These are phyloP conservation scores for Macroglossus sobrinus DNA, from an alignment of 2,113 vertebrate genomes.

Conservation along the genomic window DNA sequence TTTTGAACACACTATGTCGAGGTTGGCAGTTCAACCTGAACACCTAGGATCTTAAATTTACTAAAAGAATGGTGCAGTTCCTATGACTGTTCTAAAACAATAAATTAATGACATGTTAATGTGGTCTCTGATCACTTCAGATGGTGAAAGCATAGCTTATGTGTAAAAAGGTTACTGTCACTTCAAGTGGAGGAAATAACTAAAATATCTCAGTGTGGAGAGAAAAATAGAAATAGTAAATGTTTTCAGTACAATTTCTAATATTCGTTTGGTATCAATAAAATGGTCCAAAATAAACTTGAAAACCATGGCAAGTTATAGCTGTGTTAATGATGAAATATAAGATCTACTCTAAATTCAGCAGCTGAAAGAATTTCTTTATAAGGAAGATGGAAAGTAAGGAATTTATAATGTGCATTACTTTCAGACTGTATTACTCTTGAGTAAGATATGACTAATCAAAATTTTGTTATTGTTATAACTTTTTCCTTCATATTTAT, in stretches of 20 bases:
- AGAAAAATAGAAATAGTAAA: background rate
- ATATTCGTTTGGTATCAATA: background rate
- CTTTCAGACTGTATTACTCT: background rate
- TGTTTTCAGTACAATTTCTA: background rate
- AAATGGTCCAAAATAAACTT: background rate
- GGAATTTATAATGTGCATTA: background rate
- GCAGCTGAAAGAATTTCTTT: background rate
- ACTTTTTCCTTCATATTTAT: slow-evolving; percentile 87
- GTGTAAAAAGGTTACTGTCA: background rate
- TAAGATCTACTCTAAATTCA: background rate
- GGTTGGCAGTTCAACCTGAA: background rate
- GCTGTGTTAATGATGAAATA: background rate
- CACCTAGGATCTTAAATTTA: background rate
- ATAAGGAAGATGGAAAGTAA: background rate
- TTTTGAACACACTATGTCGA: background rate
- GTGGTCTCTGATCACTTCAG: background rate
- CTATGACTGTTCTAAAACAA: background rate
- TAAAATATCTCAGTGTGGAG: background rate
- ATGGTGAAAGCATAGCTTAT: background rate
- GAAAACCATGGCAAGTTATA: background rate
- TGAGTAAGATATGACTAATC: background rate
- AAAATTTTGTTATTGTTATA: slow-evolving; percentile 77
- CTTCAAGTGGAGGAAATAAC: background rate
- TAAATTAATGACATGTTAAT: background rate
- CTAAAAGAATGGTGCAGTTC: background rate